Evolutionary conservation across 2,797 vertebrate genomes (phyloP).

Genomic region (Halcyon chelicuti): DNA sequence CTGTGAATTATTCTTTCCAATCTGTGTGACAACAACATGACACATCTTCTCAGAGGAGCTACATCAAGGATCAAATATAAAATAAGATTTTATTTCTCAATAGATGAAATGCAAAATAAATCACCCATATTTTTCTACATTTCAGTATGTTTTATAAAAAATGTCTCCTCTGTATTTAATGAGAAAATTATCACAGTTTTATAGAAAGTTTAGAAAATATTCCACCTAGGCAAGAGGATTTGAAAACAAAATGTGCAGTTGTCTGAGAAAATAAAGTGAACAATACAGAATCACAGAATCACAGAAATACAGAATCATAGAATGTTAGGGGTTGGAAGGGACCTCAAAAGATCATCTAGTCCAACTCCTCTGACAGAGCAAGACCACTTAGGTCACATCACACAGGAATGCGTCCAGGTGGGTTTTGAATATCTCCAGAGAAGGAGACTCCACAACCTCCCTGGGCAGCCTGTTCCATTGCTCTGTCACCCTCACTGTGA

Average conservation of each 20-base stretch:
- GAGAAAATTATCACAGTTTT: background rate
- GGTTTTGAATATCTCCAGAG: no score
- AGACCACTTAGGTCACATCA: no score
- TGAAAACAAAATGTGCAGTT: background rate
- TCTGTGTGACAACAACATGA: background rate
- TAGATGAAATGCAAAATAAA: background rate
- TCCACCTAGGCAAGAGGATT: background rate
- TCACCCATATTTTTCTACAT: background rate
- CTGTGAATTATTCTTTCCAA: background rate
- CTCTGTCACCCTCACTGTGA: no score
- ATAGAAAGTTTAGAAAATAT: background rate
- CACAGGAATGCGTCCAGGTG: no score
- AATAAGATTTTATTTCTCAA: background rate
- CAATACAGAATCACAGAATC: background rate
- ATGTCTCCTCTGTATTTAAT: background rate
- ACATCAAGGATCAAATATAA: background rate
- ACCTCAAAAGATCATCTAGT: no score
- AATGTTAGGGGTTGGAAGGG: no score
- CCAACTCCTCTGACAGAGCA: no score
- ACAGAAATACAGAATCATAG: no score
- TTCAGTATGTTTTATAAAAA: background rate
- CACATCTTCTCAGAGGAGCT: background rate
- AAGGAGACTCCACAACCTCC: no score
- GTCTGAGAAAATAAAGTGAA: background rate
- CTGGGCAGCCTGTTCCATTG: no score